Conservation (phyloP, 2,888 invertebrate genomes). For the Carpatolechia fugitivella region DNA sequence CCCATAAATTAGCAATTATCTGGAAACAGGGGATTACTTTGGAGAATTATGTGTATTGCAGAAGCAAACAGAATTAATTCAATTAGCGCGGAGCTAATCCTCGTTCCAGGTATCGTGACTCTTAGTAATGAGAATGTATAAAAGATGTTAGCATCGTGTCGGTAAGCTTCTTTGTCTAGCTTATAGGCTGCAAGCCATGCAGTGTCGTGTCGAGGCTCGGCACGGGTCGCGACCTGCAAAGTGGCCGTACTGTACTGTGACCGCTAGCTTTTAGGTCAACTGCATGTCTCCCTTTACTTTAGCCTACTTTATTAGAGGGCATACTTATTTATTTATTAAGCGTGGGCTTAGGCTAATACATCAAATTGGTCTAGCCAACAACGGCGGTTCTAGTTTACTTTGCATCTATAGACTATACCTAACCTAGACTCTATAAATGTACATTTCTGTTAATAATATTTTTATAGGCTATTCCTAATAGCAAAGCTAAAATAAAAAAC, state of each 20-base stretch:
- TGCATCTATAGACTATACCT: no score
- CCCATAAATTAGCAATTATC: no score
- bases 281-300: conserved; percentile 23
- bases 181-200: neutral
- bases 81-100: neutral
- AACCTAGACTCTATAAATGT: no score
- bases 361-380: no score
- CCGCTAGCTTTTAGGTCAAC: conserved; percentile 36
- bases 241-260: neutral
- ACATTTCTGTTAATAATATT: no score
- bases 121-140: neutral
- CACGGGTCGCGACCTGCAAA: neutral
- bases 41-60: neutral
- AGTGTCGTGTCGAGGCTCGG: neutral
- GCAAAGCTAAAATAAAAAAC: no score
- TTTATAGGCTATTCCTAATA: no score
- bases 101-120: neutral
- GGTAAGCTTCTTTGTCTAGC: neutral
- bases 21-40: neutral
- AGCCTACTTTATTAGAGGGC: neutral
- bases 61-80: neutral
- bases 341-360: no score
- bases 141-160: neutral
- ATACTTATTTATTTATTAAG: no score
- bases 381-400: no score